Base-by-base conservation (phyloP, 2,113 vertebrate species). In the Plecotus auritus region DNA sequence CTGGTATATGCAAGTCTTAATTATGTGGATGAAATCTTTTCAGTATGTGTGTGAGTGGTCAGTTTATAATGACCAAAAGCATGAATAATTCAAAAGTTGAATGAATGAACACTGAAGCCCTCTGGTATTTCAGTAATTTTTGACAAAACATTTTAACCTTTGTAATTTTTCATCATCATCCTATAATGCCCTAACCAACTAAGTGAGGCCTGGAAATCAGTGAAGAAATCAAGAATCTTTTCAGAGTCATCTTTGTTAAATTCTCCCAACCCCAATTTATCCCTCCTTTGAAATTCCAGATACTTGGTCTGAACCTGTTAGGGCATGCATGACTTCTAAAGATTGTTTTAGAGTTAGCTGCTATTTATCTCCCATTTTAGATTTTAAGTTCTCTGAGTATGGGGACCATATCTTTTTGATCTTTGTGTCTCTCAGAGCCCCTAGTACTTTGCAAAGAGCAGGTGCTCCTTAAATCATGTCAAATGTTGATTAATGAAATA, bases 61-160 rank as follows among this genome's bases (percentile, higher is more conserved):
- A 93, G 30, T 88, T 96, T 88, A 22, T 96, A 72, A 91, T 92
- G 72, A 77, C 47, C 82, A 42, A 93, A 94, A 88, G 45, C 28
- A 47, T 77, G 59, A 81, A 35, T 83, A 82, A 77, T 86, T 92
- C 26, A 96, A n/a, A 88, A 91, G 66, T 74, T 93, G 49, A 94
- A 86, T 80, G 74, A 89, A 14, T 93, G 42, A 94, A 56, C 30
- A 70, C 4, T 37, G 80, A 84, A 26, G 40, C n/a, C n/a, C 78
- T 77, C 51, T 84, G 70, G 23, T 88, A 91, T 87, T 96, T 90
- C 78, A 94, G 7, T 96, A 51, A 56, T 82, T 92, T 94, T 96
- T 64, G 80, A 82, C 77, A 92, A 92, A 86, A 66, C 28, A 83
- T 83, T 86, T 89, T 82, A 91, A 59, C 67, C 84, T 86, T 85